A percentile compares a stretch with the other conserved stretches of the same genome.
phyloP scores from a whole-genome alignment of 2,797 vertebrate species.

The Danio albolineatus region DNA sequence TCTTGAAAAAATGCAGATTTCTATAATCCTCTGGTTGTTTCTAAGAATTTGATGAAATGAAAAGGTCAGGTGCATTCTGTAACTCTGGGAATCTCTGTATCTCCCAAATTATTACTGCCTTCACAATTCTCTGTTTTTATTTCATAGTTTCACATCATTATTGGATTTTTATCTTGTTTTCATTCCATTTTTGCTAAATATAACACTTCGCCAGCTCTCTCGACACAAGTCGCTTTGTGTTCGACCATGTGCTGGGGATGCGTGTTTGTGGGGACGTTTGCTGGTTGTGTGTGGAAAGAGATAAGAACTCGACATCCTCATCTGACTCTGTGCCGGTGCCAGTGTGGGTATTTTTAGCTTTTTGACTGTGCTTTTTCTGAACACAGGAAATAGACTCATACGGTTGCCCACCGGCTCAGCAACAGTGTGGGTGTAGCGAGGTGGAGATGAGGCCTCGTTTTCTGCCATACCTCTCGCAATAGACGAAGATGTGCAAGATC shows the following conservation, averaged over 20 bases:
- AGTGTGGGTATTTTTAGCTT: constrained; percentile 47
- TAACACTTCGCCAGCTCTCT: neutral
- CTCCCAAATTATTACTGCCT: neutral
- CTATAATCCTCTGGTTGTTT: neutral
- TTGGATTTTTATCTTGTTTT: neutral
- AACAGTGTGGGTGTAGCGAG: neutral
- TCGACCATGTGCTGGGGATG: neutral
- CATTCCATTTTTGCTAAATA: neutral
- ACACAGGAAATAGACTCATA: constrained; percentile 38
- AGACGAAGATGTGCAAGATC: neutral
- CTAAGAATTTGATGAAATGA: neutral
- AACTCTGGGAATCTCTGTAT: neutral
- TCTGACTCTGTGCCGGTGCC: constrained; percentile 32
- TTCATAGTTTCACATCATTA: neutral
- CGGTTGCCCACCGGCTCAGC: constrained; percentile 22
- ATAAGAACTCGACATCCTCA: constrained; percentile 49
- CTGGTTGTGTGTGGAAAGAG: constrained; percentile 33
- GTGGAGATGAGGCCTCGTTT: neutral
- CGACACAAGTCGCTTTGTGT: neutral
- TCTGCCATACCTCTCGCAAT: neutral
- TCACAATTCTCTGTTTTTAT: neutral
- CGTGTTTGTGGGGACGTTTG: constrained; percentile 15
- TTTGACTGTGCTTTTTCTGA: constrained; percentile 44
- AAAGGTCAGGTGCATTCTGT: neutral
- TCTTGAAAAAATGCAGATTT: neutral